Evolutionary conservation across 2,113 vertebrate species (phyloP), one percentile per base, ranked within the genome.

Genomic region (Balaeniceps rex): DNA sequence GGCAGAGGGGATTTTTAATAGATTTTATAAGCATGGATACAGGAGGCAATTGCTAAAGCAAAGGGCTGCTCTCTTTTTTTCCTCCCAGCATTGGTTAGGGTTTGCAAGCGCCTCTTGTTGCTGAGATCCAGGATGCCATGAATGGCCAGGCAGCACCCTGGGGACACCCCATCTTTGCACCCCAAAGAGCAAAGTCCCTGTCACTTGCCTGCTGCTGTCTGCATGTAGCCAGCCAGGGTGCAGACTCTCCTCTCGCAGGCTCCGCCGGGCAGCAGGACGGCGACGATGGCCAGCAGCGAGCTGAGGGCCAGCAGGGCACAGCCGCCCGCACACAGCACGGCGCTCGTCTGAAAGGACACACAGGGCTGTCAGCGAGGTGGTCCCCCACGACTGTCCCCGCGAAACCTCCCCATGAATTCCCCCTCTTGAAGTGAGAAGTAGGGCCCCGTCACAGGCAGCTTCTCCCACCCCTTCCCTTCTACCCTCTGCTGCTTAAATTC

Each of bases 191-290:
- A 33, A 21, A 64, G 34, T 13, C 68, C 58, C 49, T 31, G 0
- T 79, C 51, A 97, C 98, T 96, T 85, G 99, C 99, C 99, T 97
- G 99, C 97, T n/a, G 99, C 99, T 96, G 98, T 99, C 98, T 99
- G 99, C 98, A 99, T 99, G 98, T 99, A 99, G 75, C 99, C 99
- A 22, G 99, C 99, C 97, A 99, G 98, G 79, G 99, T 99, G 98
- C 99, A 99, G 95, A 98, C 92, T 97, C 98, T 96, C 94, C 98
- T 98, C 98, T 99, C 99, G n/a, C 99, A 99, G 93, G 98, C 97
- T 97, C 99, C 99, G 6, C 98, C 86, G 70, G 99, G 99, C 97
- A 99, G 98, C 97, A 99, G 99, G 93, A 99, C 97, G 46, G 99
- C 99, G 55, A 99, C 96, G 97, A 99, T 98, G 89, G 99, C 99